Evolutionary conservation across 1,140 invertebrate species (phyloP).

Genomic region (Polypedilum pembai): DNA sequence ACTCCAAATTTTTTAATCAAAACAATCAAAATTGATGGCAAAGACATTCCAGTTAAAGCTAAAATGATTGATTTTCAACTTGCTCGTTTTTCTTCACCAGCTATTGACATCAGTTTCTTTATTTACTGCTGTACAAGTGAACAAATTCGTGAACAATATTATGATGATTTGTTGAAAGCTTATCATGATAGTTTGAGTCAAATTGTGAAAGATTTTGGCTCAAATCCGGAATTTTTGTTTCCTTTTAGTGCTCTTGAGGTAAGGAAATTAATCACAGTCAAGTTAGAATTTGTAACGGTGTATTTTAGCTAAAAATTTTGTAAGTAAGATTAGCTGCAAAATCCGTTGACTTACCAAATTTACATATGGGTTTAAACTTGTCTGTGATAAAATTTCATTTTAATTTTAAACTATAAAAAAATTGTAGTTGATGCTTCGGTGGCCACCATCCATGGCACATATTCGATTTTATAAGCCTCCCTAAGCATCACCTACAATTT

Average conservation of each 20-base stretch:
- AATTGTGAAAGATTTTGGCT: conserved; percentile 48
- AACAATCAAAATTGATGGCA: conserved; percentile 41
- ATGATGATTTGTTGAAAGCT: conserved; percentile 48
- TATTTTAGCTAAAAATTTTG: no score
- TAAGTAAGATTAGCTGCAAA: no score
- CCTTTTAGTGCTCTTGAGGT: conserved; percentile 45
- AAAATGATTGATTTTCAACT: conserved; percentile 65
- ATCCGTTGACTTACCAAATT: no score
- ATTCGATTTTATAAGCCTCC: no score
- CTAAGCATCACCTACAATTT: no score
- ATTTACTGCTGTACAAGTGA: conserved; percentile 56
- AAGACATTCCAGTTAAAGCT: conserved; percentile 44
- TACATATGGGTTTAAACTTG: no score
- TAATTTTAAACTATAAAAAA: no score
- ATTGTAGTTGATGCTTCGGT: no score
- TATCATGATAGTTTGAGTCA: conserved; percentile 51
- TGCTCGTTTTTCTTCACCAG: conserved; percentile 50
- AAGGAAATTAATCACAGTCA: no score
- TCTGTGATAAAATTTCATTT: no score
- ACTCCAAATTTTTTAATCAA: conserved; percentile 59
- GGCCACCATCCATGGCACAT: no score
- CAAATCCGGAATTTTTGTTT: conserved; percentile 51
- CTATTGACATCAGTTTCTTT: conserved; percentile 55
- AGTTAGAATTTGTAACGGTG: no score
- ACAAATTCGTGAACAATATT: conserved; percentile 49